A percentile compares a stretch with the other conserved stretches of the same genome.
Evolutionary conservation across 2,888 invertebrate genomes (phyloP).

Genomic region (Hetaerina titia): DNA sequence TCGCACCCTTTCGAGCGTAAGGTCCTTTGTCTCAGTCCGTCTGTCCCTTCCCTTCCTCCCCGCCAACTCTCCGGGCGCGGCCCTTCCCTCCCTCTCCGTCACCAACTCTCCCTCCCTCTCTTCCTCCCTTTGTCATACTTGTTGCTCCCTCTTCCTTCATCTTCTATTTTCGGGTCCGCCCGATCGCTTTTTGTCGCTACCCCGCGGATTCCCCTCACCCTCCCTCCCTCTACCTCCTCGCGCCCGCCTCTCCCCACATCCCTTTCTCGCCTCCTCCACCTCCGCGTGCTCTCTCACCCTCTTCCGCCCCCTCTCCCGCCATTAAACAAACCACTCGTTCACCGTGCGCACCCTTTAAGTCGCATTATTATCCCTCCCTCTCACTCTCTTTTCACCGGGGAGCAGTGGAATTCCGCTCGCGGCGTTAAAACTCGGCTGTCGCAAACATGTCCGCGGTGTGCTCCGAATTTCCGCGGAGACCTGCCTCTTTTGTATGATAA

Average conservation of each 20-base stretch:
- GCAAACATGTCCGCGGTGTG: not conserved
- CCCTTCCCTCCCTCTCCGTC: not conserved
- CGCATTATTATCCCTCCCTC: not conserved
- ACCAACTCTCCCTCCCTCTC: not conserved
- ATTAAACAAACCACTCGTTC: not conserved
- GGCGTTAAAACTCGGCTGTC: conserved; percentile 10
- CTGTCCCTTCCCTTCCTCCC: not conserved
- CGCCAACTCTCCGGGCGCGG: not conserved
- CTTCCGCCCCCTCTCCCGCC: not conserved
- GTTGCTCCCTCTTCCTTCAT: conserved; percentile 19
- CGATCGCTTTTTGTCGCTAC: not conserved
- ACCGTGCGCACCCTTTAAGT: not conserved
- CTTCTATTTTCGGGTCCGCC: conserved; percentile 8
- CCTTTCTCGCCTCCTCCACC: not conserved
- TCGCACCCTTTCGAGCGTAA: not conserved
- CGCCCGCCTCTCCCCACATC: not conserved
- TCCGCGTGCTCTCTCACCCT: not conserved
- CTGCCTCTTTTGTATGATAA: not conserved
- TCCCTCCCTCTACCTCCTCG: not conserved
- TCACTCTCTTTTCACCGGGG: not conserved
- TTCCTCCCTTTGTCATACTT: not conserved
- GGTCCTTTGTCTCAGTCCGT: not conserved
- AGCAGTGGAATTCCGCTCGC: not conserved
- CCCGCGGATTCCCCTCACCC: not conserved
- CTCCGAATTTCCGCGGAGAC: not conserved